A percentile compares a stretch with the other conserved stretches of the same genome.
Evolutionary conservation across 2,113 vertebrate genomes (phyloP).

Genomic region (Amblyopsis rosae): DNA sequence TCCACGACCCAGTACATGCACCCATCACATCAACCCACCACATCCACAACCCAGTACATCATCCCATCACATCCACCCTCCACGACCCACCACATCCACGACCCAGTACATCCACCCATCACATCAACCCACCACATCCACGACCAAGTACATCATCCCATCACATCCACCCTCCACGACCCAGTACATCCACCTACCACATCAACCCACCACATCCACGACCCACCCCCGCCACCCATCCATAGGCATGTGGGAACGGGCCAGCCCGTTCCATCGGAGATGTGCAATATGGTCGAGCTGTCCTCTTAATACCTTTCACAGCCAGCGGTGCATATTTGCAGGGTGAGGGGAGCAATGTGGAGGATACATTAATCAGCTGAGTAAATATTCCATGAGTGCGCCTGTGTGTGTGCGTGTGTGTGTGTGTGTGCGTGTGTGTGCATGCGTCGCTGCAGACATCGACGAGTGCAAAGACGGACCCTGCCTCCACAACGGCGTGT

Average conservation of each 20-base stretch:
- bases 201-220: too few species aligned
- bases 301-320: constrained; percentile 73
- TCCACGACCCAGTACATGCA: constrained; percentile 1
- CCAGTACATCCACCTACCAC: too few species aligned
- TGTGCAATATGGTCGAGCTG: constrained; percentile 51
- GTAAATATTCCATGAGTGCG: constrained; percentile 70
- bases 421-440: constrained; percentile 46
- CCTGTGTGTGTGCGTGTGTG: constrained; percentile 51
- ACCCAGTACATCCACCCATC: not conserved
- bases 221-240: too few species aligned
- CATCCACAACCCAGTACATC: too few species aligned
- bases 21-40: not conserved
- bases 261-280: constrained; percentile 61
- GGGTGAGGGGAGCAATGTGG: constrained; percentile 71
- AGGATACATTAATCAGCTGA: constrained; percentile 81
- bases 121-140: not conserved
- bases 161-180: not conserved
- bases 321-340: constrained; percentile 76
- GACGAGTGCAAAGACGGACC: constrained; percentile 75
- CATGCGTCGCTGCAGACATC: constrained; percentile 65
- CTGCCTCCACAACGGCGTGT: constrained; percentile 72
- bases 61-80: not conserved
- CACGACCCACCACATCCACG: too few species aligned
- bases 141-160: too few species aligned
- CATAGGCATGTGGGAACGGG: constrained; percentile 18